phyloP scores from a whole-genome alignment of 2,113 vertebrate genomes.

The Rhegmatorhina hoffmannsi region DNA sequence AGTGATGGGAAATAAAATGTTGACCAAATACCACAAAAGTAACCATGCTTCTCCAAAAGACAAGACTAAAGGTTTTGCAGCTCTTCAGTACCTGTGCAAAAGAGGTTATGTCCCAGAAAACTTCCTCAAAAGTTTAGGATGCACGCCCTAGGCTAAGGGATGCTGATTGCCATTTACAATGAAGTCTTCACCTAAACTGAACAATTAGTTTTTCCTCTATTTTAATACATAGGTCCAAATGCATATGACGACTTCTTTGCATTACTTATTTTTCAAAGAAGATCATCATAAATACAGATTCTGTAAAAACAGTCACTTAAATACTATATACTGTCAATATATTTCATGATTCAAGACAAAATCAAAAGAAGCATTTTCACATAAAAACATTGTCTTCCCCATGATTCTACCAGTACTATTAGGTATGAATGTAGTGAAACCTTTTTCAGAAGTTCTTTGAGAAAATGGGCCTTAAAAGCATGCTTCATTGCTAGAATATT shows the following conservation, averaged over 20 bases:
- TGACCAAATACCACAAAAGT: not conserved
- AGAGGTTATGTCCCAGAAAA: not conserved
- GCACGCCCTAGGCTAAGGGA: not conserved
- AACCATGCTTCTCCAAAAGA: not conserved
- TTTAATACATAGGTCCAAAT: not conserved
- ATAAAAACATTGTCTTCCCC: not conserved
- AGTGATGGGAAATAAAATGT: not conserved
- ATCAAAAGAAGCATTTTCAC: not conserved
- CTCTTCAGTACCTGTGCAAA: not conserved
- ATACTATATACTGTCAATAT: not conserved
- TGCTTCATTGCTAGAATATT: not conserved
- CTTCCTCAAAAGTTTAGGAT: not conserved
- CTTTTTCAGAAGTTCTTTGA: not conserved
- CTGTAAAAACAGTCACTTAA: not conserved
- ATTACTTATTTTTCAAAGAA: not conserved
- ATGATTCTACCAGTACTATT: not conserved
- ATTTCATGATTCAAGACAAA: not conserved
- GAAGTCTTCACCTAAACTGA: not conserved
- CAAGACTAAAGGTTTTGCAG: not conserved
- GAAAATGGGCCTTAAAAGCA: not conserved
- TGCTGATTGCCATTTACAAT: not conserved
- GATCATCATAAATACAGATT: not conserved
- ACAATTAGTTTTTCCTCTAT: not conserved
- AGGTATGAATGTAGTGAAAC: not conserved
- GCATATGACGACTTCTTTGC: accelerated